Evolutionary conservation across 2,888 invertebrate genomes (phyloP).

Genomic region (Phyllotreta striolata): DNA sequence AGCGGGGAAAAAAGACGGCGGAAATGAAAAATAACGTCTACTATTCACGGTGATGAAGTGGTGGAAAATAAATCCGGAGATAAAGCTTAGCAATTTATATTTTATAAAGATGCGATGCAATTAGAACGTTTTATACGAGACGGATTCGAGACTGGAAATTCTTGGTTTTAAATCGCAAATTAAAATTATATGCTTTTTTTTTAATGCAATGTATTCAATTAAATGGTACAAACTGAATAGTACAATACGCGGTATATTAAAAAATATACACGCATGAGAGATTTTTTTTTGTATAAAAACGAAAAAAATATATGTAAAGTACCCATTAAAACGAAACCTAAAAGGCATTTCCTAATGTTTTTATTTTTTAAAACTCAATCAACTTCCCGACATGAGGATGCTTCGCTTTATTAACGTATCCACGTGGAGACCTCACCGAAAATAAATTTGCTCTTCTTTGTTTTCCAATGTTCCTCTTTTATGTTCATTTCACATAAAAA

Average conservation of each 20-base stretch:
- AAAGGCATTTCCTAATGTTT: background rate
- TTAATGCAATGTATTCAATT: too few species aligned
- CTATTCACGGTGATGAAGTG: constrained; percentile 15
- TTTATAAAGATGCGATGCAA: constrained; percentile 11
- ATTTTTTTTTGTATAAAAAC: too few species aligned
- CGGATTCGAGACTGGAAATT: background rate
- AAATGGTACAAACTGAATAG: too few species aligned
- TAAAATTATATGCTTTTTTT: too few species aligned
- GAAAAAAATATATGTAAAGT: too few species aligned
- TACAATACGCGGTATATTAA: too few species aligned
- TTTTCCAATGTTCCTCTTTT: constrained; percentile 14
- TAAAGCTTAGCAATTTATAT: constrained; percentile 13
- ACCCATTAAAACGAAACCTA: too few species aligned
- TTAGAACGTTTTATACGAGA: constrained; percentile 8
- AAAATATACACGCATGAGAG: too few species aligned
- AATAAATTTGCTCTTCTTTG: constrained; percentile 11
- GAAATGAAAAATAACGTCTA: constrained; percentile 13
- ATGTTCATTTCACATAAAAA: constrained; percentile 16
- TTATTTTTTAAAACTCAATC: constrained; percentile 4
- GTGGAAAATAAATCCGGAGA: constrained; percentile 18
- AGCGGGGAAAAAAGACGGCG: background rate
- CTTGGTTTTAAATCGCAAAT: background rate
- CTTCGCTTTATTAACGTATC: constrained; percentile 3
- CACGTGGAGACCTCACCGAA: constrained; percentile 5
- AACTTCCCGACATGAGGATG: background rate